phyloP scores from a whole-genome alignment of 2,113 vertebrate species.

The zebrafish (Danio rerio) region GRCz12tu NC_133179.1:23152501-23153000 shows the following conservation, averaged over 20 bases:
- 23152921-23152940: constrained; percentile 24
- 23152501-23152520: too few relatives aligned
- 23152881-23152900: constrained; percentile 36
- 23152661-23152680: constrained; percentile 46
- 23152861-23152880: neutral
- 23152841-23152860: neutral
- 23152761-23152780: constrained; percentile 26
- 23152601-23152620: constrained; percentile 39
- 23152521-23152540: too few relatives aligned
- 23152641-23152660: constrained; percentile 54
- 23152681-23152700: constrained; percentile 32
- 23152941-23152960: neutral
- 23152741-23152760: constrained; percentile 62
- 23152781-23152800: constrained; percentile 42
- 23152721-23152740: constrained; percentile 53
- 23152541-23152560: neutral
- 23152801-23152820: neutral
- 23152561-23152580: constrained; percentile 14
- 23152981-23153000: constrained; percentile 36
- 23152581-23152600: neutral
- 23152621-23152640: constrained; percentile 43
- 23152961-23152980: constrained; percentile 28
- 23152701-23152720: constrained; percentile 45
- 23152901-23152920: constrained; percentile 29
- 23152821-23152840: constrained; percentile 1